Evolutionary conservation across 1,140 invertebrate genomes (phyloP).

Genomic region (Panulirus ornatus): DNA sequence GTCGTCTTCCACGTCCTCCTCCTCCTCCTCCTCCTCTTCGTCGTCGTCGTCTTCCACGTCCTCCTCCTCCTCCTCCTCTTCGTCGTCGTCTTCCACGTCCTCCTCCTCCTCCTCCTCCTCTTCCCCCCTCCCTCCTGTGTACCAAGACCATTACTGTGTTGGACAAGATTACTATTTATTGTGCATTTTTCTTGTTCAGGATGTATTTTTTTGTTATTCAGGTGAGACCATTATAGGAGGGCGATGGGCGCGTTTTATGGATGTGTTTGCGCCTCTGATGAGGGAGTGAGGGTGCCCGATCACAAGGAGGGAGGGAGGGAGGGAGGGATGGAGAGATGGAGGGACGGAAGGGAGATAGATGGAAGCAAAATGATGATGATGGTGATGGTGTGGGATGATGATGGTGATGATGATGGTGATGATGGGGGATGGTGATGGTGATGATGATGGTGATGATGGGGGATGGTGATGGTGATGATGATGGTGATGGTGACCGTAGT

Average conservation of each 20-base stretch:
- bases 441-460: background rate
- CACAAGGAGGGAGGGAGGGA: constrained; percentile 26
- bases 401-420: background rate
- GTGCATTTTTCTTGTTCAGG: constrained; percentile 62
- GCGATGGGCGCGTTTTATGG: constrained; percentile 69
- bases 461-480: no score
- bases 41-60: background rate
- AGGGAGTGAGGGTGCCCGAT: constrained; percentile 29
- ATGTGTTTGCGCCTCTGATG: constrained; percentile 66
- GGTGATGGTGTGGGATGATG: background rate
- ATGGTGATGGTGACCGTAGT: no score
- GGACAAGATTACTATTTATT: constrained; percentile 70
- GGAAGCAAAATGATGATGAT: background rate
- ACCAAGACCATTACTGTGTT: constrained; percentile 57
- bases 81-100: no score
- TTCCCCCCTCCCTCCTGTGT: background rate
- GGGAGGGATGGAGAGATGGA: background rate
- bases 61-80: background rate
- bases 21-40: background rate
- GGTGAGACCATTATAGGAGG: constrained; percentile 62
- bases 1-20: background rate
- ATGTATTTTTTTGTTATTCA: constrained; percentile 69
- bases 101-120: background rate
- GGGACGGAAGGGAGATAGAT: background rate
- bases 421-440: background rate